phyloP scores from a whole-genome alignment of 1,140 invertebrate species.

The Eufriesea mexicana region DNA sequence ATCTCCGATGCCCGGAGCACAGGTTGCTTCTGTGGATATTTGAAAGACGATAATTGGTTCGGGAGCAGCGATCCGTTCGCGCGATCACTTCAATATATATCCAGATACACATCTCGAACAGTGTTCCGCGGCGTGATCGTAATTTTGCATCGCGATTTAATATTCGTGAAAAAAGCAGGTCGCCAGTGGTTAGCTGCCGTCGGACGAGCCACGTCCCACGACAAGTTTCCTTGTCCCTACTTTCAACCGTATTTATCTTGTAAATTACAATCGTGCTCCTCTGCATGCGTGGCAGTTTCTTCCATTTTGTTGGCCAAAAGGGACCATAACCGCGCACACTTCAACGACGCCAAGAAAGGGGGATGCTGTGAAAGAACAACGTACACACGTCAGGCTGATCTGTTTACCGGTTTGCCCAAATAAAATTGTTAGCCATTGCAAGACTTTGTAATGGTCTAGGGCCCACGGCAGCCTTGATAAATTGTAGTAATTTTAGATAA shows the following conservation, averaged over 20 bases:
- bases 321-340: neutral
- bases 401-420: conserved; percentile 4
- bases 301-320: conserved; percentile 1
- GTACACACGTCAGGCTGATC: neutral
- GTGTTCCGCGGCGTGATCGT: conserved; percentile 24
- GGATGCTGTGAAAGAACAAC: neutral
- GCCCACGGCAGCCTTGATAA: conserved; percentile 50
- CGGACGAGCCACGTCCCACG: conserved; percentile 3
- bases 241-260: conserved; percentile 54
- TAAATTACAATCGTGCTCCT: conserved; percentile 39
- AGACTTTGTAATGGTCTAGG: conserved; percentile 20
- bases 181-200: conserved; percentile 21
- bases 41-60: conserved; percentile 63
- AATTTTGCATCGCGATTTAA: conserved; percentile 56
- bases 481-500: conserved; percentile 58
- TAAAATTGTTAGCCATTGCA: conserved; percentile 16
- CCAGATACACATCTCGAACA: conserved; percentile 50
- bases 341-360: neutral
- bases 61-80: conserved; percentile 56
- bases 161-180: conserved; percentile 57
- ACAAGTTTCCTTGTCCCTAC: conserved; percentile 18
- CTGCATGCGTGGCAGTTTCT: neutral
- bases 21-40: conserved; percentile 56
- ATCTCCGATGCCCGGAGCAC: conserved; percentile 50
- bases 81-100: conserved; percentile 56